Evolutionary conservation across 2,113 vertebrate genomes (phyloP).

Genomic region (Upupa epops): DNA sequence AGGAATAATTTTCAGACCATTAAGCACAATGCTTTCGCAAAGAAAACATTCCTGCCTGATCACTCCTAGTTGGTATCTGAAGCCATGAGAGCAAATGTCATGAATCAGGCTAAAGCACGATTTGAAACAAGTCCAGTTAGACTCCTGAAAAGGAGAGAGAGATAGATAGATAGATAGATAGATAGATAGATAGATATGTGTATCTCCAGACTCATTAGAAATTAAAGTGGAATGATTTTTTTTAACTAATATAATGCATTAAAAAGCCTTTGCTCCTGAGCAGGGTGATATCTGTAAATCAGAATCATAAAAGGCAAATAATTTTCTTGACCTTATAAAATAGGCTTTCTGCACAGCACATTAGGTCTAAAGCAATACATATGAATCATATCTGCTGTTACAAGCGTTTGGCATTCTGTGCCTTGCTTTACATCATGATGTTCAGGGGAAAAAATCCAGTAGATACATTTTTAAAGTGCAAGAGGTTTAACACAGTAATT

Average conservation of each 20-base stretch:
- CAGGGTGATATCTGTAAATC: neutral
- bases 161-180: too few species aligned
- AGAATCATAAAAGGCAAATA: neutral
- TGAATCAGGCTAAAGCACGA: neutral
- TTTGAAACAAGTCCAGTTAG: neutral
- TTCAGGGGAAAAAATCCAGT: neutral
- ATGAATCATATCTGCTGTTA: neutral
- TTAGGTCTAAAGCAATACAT: neutral
- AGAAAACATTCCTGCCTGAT: neutral
- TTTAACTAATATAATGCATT: neutral
- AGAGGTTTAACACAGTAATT: neutral
- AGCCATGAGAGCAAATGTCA: neutral
- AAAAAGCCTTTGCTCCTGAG: neutral
- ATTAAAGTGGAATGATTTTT: neutral
- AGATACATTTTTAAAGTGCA: neutral
- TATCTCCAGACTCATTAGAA: neutral
- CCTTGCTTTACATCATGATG: neutral
- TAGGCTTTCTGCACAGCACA: neutral
- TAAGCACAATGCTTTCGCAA: neutral
- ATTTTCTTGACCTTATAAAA: neutral
- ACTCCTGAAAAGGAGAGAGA: neutral
- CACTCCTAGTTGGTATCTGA: neutral
- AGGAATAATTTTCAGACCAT: neutral
- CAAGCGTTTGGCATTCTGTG: neutral
- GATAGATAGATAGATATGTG: too few species aligned